Evolutionary conservation across 2,113 vertebrate genomes (phyloP).

Genomic region (Gnathochromis pfefferi): DNA sequence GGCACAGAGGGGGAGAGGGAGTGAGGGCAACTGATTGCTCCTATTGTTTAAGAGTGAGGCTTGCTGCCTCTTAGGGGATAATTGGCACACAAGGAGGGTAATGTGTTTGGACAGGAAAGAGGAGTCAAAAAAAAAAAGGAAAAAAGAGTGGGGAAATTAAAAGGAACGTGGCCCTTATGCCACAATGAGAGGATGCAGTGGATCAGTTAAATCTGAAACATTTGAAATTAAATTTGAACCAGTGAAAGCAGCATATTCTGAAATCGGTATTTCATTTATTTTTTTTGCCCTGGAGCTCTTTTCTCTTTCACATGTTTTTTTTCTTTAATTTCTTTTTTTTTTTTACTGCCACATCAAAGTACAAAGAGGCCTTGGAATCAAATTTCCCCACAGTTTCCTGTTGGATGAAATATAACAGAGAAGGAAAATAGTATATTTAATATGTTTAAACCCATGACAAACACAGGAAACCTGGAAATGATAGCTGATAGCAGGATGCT

Average conservation of each 20-base stretch:
- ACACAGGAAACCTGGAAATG: neutral
- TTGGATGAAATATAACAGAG: neutral
- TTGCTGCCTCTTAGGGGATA: slow-evolving; percentile 64
- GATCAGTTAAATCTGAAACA: neutral
- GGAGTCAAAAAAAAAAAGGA: slow-evolving; percentile 53
- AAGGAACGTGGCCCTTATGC: slow-evolving; percentile 4
- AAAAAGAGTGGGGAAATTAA: slow-evolving; percentile 42
- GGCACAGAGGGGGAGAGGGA: slow-evolving; percentile 29
- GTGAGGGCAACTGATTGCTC: slow-evolving; percentile 69
- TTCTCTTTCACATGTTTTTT: neutral
- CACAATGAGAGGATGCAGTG: neutral
- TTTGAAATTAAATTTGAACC: neutral
- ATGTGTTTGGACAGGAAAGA: slow-evolving; percentile 56
- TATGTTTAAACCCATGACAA: neutral
- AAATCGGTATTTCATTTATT: neutral
- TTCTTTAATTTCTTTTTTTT: neutral
- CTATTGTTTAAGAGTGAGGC: slow-evolving; percentile 71
- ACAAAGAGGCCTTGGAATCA: neutral
- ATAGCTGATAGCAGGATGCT: neutral
- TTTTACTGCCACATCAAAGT: neutral
- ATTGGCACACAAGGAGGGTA: slow-evolving; percentile 67
- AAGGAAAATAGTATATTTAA: neutral
- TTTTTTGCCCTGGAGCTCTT: neutral
- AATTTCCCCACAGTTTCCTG: neutral
- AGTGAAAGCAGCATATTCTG: neutral